Base-by-base conservation (phyloP, 2,797 vertebrate species). In the Gymnopithys bicolor region DNA sequence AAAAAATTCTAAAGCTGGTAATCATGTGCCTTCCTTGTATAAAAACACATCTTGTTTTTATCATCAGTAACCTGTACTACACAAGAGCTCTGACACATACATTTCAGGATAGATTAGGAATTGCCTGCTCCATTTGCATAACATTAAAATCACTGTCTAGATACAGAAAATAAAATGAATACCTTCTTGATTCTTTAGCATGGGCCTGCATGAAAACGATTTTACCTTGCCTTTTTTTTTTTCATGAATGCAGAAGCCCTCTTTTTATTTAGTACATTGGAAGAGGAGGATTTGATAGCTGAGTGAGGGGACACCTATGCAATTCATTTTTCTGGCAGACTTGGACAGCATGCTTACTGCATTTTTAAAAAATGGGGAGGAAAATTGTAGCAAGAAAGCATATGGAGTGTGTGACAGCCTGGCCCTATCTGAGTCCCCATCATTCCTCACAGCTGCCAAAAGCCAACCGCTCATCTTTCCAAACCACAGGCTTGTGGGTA, bases 141-240 rank as follows among this genome's bases (percentile, higher is more conserved):
- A 97, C 94, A 96, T 97, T 97, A 97, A 97, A 96, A 97, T 97
- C 97, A 94, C 96, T 96, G 97, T 97, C 97, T 96, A 92, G 95
- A 83, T 91, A 90, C 84, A 81, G 92, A 96, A 96, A 97, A 96
- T 95, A 94, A 96, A 97, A 96, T 95, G 89, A 96, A 96, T 93
- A 84, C 85, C 89, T 96, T 95, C 88, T 80, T 87, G 63, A 84
- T 89, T 94, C 95, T 95, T 73, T 94, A 88, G 69, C 84, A 93
- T 94, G 81, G 89, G 56, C 84, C 96, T 93, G 94, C 84, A 94
- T 92, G 55, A 93, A 94, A 88, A 70, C 12, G 45, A 87, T 78
- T 94, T 95, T 86, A 74, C 68, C 19, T 82, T 22, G 22, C 45
- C 70, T 71, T 58, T 5, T 3, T 66, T 53, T 39, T 37, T 25